Conservation (phyloP, 1,140 invertebrate genomes). For the Drosophila kanapiae region DNA sequence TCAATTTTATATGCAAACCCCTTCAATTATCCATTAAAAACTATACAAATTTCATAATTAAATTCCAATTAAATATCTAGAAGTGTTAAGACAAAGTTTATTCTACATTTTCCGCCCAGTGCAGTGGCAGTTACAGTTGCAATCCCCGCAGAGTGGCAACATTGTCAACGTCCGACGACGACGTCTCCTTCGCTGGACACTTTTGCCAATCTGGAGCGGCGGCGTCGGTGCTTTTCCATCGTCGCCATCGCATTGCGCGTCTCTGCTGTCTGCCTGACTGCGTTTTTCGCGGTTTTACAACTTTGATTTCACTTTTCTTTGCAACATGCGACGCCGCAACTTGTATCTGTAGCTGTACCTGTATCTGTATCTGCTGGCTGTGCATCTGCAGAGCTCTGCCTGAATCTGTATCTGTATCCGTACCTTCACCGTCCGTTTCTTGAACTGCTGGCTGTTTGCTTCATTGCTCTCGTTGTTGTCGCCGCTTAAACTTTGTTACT, state of each 20-base stretch:
- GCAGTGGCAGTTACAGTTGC: constrained; percentile 27
- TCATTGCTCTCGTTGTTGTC: constrained; percentile 77
- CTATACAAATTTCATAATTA: neutral
- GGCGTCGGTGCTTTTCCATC: constrained; percentile 40
- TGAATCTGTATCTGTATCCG: constrained; percentile 43
- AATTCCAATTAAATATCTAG: neutral
- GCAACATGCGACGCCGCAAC: constrained; percentile 70
- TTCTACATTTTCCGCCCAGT: constrained; percentile 2
- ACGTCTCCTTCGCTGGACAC: constrained; percentile 72
- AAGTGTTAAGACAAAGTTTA: neutral
- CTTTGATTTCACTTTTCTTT: constrained; percentile 84
- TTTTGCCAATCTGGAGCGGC: constrained; percentile 80
- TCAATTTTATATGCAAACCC: too few relatives aligned
- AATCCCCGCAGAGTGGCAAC: constrained; percentile 34
- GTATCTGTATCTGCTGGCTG: constrained; percentile 39
- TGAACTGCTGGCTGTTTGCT: constrained; percentile 80
- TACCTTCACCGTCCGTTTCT: constrained; percentile 82
- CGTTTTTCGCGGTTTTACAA: constrained; percentile 84
- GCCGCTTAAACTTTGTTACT: constrained; percentile 77
- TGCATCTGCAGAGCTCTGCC: constrained; percentile 28
- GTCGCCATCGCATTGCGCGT: constrained; percentile 50
- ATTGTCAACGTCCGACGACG: constrained; percentile 55
- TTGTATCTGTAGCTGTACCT: constrained; percentile 27
- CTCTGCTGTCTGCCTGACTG: constrained; percentile 74
- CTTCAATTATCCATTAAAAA: neutral